A percentile compares a stretch with the other conserved stretches of the same genome.
phyloP scores from a whole-genome alignment of 2,888 invertebrate species.

The Melolontha melolontha region DNA sequence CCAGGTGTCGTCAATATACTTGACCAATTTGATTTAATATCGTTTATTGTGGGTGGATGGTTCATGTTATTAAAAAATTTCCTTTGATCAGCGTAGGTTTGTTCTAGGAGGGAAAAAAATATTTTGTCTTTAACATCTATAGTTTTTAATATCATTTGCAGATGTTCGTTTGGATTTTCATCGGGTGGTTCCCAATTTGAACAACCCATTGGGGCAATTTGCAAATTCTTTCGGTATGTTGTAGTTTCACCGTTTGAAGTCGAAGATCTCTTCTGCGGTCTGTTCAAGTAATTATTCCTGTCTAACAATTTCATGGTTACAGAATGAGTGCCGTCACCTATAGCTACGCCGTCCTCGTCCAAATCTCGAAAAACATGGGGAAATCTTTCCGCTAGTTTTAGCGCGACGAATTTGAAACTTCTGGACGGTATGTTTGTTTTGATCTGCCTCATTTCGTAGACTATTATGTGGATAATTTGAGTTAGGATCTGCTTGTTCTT shows the following conservation, averaged over 20 bases:
- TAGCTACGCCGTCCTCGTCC: slow-evolving; percentile 49
- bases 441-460: slow-evolving; percentile 47
- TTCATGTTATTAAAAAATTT: slow-evolving; percentile 39
- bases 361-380: slow-evolving; percentile 50
- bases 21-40: slow-evolving; percentile 38
- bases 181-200: slow-evolving; percentile 37
- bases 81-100: slow-evolving; percentile 40
- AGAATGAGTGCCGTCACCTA: slow-evolving; percentile 50
- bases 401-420: slow-evolving; percentile 48
- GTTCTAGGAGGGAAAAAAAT: slow-evolving; percentile 6
- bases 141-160: slow-evolving; percentile 4
- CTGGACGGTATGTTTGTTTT: slow-evolving; percentile 46
- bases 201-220: slow-evolving; percentile 40
- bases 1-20: slow-evolving; percentile 19
- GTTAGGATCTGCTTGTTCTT: slow-evolving; percentile 38
- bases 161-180: background rate
- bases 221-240: background rate
- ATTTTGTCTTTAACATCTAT: background rate
- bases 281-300: slow-evolving; percentile 50
- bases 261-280: slow-evolving; percentile 45
- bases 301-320: slow-evolving; percentile 47
- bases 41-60: slow-evolving; percentile 21
- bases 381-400: slow-evolving; percentile 49
- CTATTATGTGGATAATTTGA: slow-evolving; percentile 45
- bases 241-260: slow-evolving; percentile 8